phyloP scores from a whole-genome alignment of 2,113 vertebrate genomes.

The Lamprologus speciosus region DNA sequence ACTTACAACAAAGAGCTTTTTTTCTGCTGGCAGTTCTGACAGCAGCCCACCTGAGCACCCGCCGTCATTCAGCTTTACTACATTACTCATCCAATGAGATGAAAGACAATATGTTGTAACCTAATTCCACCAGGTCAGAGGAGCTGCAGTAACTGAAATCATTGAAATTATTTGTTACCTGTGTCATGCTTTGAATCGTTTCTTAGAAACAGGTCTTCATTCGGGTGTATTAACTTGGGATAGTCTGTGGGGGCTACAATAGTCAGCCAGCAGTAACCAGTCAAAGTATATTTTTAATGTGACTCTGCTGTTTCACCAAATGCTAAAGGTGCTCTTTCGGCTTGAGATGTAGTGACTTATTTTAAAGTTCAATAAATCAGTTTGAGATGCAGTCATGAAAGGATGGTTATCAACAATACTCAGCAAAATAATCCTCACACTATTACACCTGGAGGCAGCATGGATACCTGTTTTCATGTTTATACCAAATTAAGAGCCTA shows the following conservation, averaged over 20 bases:
- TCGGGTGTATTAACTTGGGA: background rate
- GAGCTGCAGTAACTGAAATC: background rate
- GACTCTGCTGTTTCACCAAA: background rate
- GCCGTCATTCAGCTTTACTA: background rate
- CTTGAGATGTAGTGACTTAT: background rate
- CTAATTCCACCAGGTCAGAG: background rate
- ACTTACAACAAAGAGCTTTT: background rate
- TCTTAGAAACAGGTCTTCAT: background rate
- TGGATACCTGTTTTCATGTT: background rate
- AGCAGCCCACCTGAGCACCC: background rate
- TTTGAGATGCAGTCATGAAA: background rate
- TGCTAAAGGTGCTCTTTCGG: background rate
- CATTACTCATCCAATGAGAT: background rate
- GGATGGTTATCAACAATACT: background rate
- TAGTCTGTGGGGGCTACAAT: background rate
- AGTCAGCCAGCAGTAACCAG: background rate
- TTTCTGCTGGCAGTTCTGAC: background rate
- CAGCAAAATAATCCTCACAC: background rate
- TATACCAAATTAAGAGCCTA: background rate
- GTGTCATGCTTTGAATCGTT: background rate
- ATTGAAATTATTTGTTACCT: background rate
- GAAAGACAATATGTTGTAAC: background rate
- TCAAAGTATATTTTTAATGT: background rate
- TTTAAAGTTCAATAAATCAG: background rate
- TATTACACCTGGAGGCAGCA: background rate